Evolutionary conservation across 1,140 invertebrate species (phyloP).

Genomic region (Araneus ventricosus): DNA sequence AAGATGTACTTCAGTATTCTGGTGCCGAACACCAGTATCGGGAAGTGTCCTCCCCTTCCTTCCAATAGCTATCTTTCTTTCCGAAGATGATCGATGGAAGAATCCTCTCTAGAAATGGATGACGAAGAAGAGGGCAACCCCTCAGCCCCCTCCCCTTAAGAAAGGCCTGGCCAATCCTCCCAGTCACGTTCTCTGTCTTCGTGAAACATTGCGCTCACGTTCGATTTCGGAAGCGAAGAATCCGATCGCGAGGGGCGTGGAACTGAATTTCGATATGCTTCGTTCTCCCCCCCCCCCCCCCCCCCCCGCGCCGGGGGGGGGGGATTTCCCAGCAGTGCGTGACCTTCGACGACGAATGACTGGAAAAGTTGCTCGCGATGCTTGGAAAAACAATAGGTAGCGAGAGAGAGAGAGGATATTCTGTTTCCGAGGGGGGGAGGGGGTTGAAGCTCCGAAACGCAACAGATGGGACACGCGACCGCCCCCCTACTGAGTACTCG

Average conservation of each 20-base stretch:
- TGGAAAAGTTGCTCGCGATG: constrained; percentile 40
- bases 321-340: constrained; percentile 5
- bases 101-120: constrained; percentile 5
- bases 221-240: constrained; percentile 49
- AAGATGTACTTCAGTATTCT: neutral
- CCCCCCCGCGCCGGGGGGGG: neutral
- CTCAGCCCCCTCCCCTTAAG: neutral
- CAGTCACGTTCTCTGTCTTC: constrained; percentile 26
- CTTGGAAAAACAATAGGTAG: constrained; percentile 64
- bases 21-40: neutral
- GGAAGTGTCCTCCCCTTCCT: neutral
- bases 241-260: constrained; percentile 34
- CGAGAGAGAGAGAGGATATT: neutral
- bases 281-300: neutral
- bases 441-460: constrained; percentile 34
- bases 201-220: constrained; percentile 35
- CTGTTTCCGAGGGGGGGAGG: neutral
- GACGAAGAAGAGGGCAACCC: neutral
- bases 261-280: constrained; percentile 34
- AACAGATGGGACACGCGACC: constrained; percentile 74
- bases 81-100: neutral
- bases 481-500: constrained; percentile 15
- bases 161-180: neutral
- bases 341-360: neutral
- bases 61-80: constrained; percentile 4